A percentile compares a stretch with the other conserved stretches of the same genome.
Conservation (phyloP, 2,888 invertebrate species). For the Leucozona laternaria region DNA sequence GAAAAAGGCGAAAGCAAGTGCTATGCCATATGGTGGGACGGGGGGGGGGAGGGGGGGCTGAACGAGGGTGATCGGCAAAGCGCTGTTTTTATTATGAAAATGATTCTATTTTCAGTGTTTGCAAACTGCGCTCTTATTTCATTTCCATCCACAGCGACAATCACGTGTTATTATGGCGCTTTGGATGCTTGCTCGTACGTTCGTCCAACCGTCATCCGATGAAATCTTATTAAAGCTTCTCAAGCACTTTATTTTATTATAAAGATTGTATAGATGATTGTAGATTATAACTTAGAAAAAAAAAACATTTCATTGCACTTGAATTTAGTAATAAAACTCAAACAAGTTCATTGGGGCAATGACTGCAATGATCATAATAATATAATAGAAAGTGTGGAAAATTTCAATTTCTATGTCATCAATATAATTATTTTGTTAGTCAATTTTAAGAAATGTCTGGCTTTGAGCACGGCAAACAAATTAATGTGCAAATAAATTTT, state of each 20-base stretch:
- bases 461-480: not conserved
- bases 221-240: constrained; percentile 1
- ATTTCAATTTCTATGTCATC: constrained; percentile 2
- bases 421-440: not conserved
- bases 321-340: constrained; percentile 27
- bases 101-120: not conserved
- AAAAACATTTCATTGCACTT: constrained; percentile 49
- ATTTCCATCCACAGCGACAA: not conserved
- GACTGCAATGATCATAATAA: constrained; percentile 23
- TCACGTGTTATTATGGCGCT: constrained; percentile 51
- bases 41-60: not conserved
- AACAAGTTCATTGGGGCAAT: constrained; percentile 44
- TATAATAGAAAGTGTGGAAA: not conserved
- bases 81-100: constrained; percentile 1
- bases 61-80: no score
- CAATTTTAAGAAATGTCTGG: not conserved
- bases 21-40: not conserved
- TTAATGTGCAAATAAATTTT: not conserved
- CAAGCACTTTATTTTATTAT: constrained; percentile 38
- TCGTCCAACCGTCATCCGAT: not conserved
- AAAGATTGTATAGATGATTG: constrained; percentile 8
- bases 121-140: constrained; percentile 32
- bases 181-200: not conserved
- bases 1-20: constrained; percentile 30
- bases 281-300: no score